Base-by-base conservation (phyloP, 2,888 invertebrate genomes). In the Andrena bicolor region DNA sequence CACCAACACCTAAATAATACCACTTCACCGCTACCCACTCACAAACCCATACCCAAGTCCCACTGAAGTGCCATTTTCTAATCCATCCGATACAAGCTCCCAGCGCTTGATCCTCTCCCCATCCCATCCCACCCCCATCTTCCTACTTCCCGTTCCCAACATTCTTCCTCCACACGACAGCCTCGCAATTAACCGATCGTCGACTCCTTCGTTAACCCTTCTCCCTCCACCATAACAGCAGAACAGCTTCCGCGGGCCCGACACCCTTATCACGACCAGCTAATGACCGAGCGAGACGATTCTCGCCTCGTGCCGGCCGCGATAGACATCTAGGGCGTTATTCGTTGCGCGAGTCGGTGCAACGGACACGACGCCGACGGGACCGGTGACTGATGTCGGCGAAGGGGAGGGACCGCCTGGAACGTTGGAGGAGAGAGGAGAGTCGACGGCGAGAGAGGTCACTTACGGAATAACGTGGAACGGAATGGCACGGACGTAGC, bases 401-500 rank as follows among this genome's bases (percentile, higher is more conserved):
- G 70, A 81, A 83, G 78, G 73, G 64, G 16, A n/a, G 35, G 56
- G 41, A 41, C 41, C 41, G 41, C 16, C 41, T 16, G 41, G 41
- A 41, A 41, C 66, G 74, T 60, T 49, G 49, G 56, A 63, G 61
- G 81, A 85, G 60, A 80, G 80, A 58, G 35, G 26, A 76, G 81
- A 84, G 76, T 69, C 63, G 66, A 5, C 66, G 71, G 70, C 49
- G 77, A 74, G 78, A 86, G 84, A 86, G 86, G 86, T 89, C 84
- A 90, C 80, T 84, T 78, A 82, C 72, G 83, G 82, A 89, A 87
- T 88, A 86, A 86, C 86, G 82, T 82, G 86, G 86, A 88, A 83
- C 76, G 88, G 83, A 83, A 87, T 89, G 87, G 89, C 78, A 90
- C 78, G 86, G 80, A 87, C 80, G 84, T 74, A 85, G 85, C 83